phyloP scores from a whole-genome alignment of 2,888 invertebrate genomes.

The Asteroscopus sphinx region DNA sequence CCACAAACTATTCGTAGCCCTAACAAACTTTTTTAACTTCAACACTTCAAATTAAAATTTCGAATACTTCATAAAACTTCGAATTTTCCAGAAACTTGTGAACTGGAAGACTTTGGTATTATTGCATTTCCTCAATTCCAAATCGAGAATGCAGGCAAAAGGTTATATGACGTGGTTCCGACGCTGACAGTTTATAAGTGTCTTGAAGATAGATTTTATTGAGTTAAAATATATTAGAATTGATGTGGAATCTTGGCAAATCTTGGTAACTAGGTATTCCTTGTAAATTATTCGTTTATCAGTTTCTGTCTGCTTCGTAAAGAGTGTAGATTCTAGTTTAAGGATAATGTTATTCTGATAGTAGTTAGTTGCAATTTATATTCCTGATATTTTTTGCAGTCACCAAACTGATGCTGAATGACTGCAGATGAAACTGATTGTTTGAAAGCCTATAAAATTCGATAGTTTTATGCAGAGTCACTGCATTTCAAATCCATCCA shows the following conservation, averaged over 20 bases:
- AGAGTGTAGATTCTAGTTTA: not conserved
- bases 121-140: conserved; percentile 25
- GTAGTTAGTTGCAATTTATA: not conserved
- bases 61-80: not conserved
- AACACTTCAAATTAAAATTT: not conserved
- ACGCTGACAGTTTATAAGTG: conserved; percentile 34
- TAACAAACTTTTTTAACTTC: not conserved
- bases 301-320: not conserved
- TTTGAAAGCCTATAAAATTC: too few relatives aligned
- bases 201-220: conserved; percentile 34
- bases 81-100: conserved; percentile 1
- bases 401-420: too few relatives aligned
- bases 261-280: conserved; percentile 5
- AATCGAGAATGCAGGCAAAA: conserved; percentile 11
- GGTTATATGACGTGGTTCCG: conserved; percentile 14
- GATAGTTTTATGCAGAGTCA: too few relatives aligned
- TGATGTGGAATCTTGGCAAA: conserved; percentile 8
- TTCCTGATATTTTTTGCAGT: too few relatives aligned
- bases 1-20: too few relatives aligned
- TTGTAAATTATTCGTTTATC: conserved; percentile 4
- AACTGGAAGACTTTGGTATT: conserved; percentile 10
- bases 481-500: too few relatives aligned
- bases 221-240: conserved; percentile 33
- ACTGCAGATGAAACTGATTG: too few relatives aligned
- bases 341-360: not conserved